Percentiles rank a stretch among this genome's conserved stretches.
phyloP scores from a whole-genome alignment of 2,888 invertebrate genomes.

The Lepeophtheirus nordmannii region DNA sequence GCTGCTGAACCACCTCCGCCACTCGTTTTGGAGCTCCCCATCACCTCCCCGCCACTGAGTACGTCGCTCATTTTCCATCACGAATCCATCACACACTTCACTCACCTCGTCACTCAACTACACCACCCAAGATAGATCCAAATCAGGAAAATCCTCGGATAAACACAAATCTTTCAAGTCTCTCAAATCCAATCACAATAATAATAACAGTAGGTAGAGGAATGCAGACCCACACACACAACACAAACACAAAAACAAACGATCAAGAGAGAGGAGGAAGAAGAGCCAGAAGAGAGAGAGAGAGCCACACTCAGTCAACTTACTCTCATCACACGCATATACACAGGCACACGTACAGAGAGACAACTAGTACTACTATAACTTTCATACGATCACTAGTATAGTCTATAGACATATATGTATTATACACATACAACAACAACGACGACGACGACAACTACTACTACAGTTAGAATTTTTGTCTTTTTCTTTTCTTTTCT shows the following conservation, averaged over 20 bases:
- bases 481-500: not conserved
- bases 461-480: not conserved
- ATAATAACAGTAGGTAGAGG: not conserved
- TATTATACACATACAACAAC: not conserved
- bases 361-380: not conserved
- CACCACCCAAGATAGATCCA: too few relatives aligned
- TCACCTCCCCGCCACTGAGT: too few relatives aligned
- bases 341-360: not conserved
- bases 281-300: not conserved
- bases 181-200: not conserved
- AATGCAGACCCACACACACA: slow-evolving; percentile 1
- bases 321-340: too few relatives aligned
- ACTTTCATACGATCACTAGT: too few relatives aligned
- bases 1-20: not conserved
- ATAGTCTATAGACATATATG: not conserved
- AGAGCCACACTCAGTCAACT: not conserved
- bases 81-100: slow-evolving; percentile 1
- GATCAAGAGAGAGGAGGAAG: not conserved
- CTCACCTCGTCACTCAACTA: not conserved
- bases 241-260: not conserved
- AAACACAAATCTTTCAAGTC: too few relatives aligned
- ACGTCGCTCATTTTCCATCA: not conserved
- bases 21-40: not conserved
- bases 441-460: not conserved
- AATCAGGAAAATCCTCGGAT: too few relatives aligned